Evolutionary conservation across 1,140 invertebrate species (phyloP).

Genomic region (Mycetomoellerius zeteki): DNA sequence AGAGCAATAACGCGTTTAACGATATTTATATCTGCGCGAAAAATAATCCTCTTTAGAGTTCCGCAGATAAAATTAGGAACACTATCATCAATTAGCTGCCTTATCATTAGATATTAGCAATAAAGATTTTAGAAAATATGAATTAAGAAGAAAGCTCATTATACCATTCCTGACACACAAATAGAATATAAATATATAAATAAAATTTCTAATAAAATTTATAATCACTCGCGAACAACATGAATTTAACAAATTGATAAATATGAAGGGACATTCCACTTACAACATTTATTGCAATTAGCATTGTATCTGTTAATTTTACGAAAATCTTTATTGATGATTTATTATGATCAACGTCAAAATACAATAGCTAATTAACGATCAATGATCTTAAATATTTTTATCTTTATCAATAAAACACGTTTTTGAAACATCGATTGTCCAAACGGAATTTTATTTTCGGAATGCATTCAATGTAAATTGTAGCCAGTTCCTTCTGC

Average conservation of each 20-base stretch:
- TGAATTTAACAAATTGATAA: neutral
- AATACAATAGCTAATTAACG: neutral
- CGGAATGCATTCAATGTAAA: neutral
- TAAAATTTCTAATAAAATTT: neutral
- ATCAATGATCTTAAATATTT: neutral
- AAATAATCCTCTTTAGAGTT: constrained; percentile 35
- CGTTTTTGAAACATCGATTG: neutral
- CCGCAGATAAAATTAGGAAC: constrained; percentile 44
- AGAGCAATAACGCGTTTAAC: constrained; percentile 12
- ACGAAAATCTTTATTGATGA: neutral
- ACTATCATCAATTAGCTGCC: neutral
- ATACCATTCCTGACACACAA: neutral
- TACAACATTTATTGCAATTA: neutral
- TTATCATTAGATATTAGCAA: constrained; percentile 4
- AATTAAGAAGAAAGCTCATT: neutral
- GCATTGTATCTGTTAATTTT: neutral
- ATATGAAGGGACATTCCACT: neutral
- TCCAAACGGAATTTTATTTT: neutral
- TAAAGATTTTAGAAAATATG: neutral
- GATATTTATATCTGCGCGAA: constrained; percentile 9
- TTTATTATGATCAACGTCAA: neutral
- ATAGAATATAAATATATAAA: neutral
- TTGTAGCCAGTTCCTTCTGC: neutral
- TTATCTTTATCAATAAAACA: neutral
- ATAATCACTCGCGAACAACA: neutral